These are phyloP conservation scores for Anagrus nilaparvatae DNA, from an alignment of 1,140 invertebrate genomes.

Conservation along the genomic window DNA sequence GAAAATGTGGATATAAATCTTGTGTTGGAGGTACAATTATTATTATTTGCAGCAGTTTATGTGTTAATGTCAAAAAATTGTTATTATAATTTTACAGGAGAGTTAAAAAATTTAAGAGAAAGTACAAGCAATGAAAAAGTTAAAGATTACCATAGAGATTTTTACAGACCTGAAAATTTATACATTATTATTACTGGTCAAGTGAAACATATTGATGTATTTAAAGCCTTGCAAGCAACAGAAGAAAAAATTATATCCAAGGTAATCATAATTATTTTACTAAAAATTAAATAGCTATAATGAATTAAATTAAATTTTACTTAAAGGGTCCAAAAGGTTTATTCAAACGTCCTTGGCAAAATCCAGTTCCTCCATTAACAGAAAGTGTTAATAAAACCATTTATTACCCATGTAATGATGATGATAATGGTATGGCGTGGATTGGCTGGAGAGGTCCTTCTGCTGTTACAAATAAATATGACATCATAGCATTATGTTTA, in stretches of 20 bases:
- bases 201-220: conserved; percentile 66
- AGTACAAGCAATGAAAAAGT: conserved; percentile 76
- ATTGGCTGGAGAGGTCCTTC: conserved; percentile 77
- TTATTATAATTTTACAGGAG: conserved; percentile 18
- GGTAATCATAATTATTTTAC: conserved; percentile 36
- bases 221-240: conserved; percentile 58
- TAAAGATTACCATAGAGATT: conserved; percentile 69
- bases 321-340: conserved; percentile 44
- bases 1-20: conserved; percentile 72
- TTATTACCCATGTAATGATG: conserved; percentile 75
- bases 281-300: background rate
- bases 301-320: conserved; percentile 12
- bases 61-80: background rate
- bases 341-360: conserved; percentile 69
- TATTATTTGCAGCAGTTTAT: background rate
- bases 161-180: conserved; percentile 86
- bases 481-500: conserved; percentile 54
- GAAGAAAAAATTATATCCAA: conserved; percentile 72
- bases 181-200: conserved; percentile 75
- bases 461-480: conserved; percentile 46
- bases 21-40: conserved; percentile 62
- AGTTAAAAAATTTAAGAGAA: conserved; percentile 69
- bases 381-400: conserved; percentile 43
- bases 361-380: conserved; percentile 51
- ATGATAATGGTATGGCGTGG: conserved; percentile 70